These are phyloP conservation scores for Halesus radiatus DNA, from an alignment of 1,140 invertebrate genomes.

Conservation along the genomic window DNA sequence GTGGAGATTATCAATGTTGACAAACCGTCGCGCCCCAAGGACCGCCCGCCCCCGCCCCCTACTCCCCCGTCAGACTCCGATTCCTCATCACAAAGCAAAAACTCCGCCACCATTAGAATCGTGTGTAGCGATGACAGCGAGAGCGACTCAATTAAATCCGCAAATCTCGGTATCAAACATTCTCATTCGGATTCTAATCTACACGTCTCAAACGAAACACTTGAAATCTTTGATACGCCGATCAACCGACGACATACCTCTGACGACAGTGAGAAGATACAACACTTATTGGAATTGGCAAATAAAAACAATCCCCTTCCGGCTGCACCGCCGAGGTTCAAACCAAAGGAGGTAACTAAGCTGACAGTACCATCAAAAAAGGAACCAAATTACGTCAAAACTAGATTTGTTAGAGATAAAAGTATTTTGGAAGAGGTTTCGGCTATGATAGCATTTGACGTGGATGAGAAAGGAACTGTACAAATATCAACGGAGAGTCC, in stretches of 20 bases:
- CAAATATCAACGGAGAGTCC: constrained; percentile 48
- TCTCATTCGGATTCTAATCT: constrained; percentile 25
- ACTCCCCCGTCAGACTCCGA: constrained; percentile 41
- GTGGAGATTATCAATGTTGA: constrained; percentile 59
- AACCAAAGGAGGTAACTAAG: constrained; percentile 60
- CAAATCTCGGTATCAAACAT: constrained; percentile 8
- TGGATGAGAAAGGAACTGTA: constrained; percentile 49
- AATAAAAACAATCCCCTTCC: constrained; percentile 52
- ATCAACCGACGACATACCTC: constrained; percentile 15
- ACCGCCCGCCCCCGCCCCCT: constrained; percentile 67
- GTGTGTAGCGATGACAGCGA: constrained; percentile 1
- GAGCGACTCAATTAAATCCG: background rate
- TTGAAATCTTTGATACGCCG: background rate
- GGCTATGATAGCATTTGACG: constrained; percentile 39
- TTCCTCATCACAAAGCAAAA: constrained; percentile 8
- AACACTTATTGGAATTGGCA: background rate
- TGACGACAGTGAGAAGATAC: background rate
- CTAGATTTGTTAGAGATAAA: constrained; percentile 66
- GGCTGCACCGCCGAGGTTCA: constrained; percentile 67
- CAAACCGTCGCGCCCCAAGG: constrained; percentile 55
- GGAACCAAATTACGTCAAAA: constrained; percentile 70
- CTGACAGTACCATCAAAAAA: constrained; percentile 60
- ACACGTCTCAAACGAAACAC: background rate
- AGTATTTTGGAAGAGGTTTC: constrained; percentile 45
- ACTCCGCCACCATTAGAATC: constrained; percentile 27